Conservation (phyloP, 1,140 invertebrate genomes). For the Drosophila rufa region DNA sequence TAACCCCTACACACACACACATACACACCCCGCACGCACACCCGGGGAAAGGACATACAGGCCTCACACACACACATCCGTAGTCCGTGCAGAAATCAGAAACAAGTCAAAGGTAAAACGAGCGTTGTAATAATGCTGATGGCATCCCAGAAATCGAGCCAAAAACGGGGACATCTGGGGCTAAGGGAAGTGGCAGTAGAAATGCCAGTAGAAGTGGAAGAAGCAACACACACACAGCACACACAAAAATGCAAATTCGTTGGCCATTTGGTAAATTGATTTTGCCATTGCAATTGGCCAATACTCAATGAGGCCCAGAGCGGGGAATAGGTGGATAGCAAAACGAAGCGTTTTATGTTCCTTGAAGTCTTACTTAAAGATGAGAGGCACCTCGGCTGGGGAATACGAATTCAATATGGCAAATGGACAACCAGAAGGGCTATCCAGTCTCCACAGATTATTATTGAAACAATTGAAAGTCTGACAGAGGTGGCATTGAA, state of each 20-base stretch:
- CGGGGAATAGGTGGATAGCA: conserved; percentile 17
- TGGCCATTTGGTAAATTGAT: conserved; percentile 75
- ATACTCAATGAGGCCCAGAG: conserved; percentile 38
- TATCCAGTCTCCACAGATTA: background rate
- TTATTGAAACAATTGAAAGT: conserved; percentile 5
- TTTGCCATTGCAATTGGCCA: conserved; percentile 63
- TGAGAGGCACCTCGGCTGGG: conserved; percentile 15
- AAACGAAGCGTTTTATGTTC: conserved; percentile 37
- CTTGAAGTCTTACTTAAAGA: conserved; percentile 47
- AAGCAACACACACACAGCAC: background rate
- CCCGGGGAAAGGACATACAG: conserved; percentile 13
- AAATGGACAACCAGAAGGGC: conserved; percentile 12
- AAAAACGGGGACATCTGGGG: conserved; percentile 36
- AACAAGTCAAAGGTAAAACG: conserved; percentile 74
- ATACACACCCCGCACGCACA: conserved; percentile 10
- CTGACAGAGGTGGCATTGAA: background rate
- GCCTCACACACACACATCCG: conserved; percentile 24
- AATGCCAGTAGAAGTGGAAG: background rate
- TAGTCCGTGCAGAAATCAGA: conserved; percentile 67
- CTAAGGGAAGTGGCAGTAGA: background rate
- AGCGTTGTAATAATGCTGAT: conserved; percentile 72
- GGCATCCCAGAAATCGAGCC: conserved; percentile 48
- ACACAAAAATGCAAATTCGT: conserved; percentile 69
- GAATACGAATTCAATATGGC: conserved; percentile 31
- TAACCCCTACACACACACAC: conserved; percentile 46